Conservation (phyloP, 2,797 vertebrate genomes). For the Acanthis flammea region DNA sequence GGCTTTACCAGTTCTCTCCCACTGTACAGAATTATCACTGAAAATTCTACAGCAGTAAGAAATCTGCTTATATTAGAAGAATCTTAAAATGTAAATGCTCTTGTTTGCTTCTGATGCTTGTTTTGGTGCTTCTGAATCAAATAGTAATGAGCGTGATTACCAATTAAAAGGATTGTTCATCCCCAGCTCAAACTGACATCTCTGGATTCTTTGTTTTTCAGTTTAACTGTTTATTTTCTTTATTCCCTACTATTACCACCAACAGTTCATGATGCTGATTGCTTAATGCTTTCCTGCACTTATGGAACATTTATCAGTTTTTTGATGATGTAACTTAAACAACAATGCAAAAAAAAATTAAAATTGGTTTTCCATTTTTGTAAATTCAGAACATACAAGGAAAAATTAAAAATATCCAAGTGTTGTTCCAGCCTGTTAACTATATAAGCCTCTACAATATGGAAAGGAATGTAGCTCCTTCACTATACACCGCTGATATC, state of each 20-base stretch:
- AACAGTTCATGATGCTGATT: background rate
- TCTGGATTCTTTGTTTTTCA: background rate
- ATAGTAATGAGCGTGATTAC: background rate
- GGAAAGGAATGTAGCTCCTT: background rate
- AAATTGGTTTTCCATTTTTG: background rate
- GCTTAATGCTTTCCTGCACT: background rate
- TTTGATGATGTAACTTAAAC: background rate
- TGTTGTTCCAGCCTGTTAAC: background rate
- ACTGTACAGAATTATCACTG: background rate
- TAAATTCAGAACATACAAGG: background rate
- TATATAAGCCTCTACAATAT: background rate
- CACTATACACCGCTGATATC: accelerated
- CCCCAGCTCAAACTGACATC: accelerated
- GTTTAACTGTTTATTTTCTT: background rate
- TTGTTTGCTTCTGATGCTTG: background rate
- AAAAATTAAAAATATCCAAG: background rate
- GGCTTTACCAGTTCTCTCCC: background rate
- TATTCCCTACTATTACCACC: background rate
- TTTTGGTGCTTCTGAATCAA: background rate
- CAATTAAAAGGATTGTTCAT: background rate
- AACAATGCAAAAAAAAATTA: background rate
- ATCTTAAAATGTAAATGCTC: background rate
- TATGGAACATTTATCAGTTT: background rate
- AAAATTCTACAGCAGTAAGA: background rate
- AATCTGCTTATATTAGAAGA: background rate